Evolutionary conservation across 2,797 vertebrate genomes (phyloP).

Genomic region (Melanotaenia nigrans): DNA sequence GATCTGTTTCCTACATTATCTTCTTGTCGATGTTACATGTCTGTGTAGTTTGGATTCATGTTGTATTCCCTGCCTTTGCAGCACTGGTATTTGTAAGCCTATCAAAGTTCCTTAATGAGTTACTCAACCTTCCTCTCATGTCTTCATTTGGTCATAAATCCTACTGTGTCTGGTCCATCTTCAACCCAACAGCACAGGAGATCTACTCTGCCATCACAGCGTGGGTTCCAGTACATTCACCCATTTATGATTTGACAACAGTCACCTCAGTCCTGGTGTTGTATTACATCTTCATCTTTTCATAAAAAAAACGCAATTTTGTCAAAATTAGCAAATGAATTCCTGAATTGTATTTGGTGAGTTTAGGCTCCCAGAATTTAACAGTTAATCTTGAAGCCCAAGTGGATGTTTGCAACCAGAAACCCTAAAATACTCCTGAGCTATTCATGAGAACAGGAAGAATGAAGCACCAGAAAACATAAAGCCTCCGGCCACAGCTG

Average conservation of each 20-base stretch:
- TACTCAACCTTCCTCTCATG: not conserved
- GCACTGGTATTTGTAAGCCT: not conserved
- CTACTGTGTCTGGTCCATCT: not conserved
- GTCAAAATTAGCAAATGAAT: not conserved
- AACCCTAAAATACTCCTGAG: not conserved
- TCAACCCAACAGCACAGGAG: not conserved
- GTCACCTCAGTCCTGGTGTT: too few relatives aligned
- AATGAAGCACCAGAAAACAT: not conserved
- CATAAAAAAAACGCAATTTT: not conserved
- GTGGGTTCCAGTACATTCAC: not conserved
- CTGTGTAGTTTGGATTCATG: not conserved
- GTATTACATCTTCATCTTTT: not conserved
- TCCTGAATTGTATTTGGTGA: not conserved
- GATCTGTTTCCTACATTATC: not conserved
- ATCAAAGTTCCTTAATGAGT: not conserved
- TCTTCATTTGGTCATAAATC: not conserved
- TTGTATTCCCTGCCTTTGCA: not conserved
- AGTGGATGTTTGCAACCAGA: not conserved
- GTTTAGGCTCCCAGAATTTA: not conserved
- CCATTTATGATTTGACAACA: not conserved
- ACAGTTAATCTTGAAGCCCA: not conserved
- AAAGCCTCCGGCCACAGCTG: not conserved
- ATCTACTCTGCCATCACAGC: not conserved
- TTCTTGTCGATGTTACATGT: not conserved
- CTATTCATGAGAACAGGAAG: not conserved